A percentile compares a stretch with the other conserved stretches of the same genome.
These are phyloP conservation scores for Tuberolachnus salignus DNA, from an alignment of 2,888 invertebrate species.

Conservation along the genomic window DNA sequence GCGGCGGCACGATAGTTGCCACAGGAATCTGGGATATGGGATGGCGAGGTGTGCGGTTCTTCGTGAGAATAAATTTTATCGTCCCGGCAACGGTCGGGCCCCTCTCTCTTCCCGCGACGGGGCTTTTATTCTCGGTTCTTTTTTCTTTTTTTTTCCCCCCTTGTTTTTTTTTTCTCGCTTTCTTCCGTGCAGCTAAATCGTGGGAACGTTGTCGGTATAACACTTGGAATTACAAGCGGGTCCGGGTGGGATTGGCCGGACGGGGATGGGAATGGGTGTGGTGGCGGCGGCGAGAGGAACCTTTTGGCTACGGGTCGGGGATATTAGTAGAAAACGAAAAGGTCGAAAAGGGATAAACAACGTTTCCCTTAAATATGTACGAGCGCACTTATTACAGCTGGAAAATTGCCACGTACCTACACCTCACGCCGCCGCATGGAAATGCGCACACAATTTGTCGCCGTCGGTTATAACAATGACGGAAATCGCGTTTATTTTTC, in stretches of 20 bases:
- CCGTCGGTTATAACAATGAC: not conserved
- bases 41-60: not conserved
- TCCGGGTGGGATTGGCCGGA: not conserved
- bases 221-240: slow-evolving; percentile 1
- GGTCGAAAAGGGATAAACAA: slow-evolving; percentile 24
- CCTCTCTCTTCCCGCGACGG: not conserved
- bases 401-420: slow-evolving; percentile 22
- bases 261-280: too few species aligned
- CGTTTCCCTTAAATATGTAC: slow-evolving; percentile 23
- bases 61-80: not conserved
- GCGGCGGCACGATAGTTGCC: not conserved
- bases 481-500: too few species aligned
- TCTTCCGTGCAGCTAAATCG: not conserved
- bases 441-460: slow-evolving; percentile 24
- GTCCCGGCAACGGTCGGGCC: not conserved
- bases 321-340: slow-evolving; percentile 27
- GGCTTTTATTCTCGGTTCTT: too few species aligned
- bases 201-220: not conserved
- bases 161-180: too few species aligned
- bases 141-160: not conserved
- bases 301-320: slow-evolving; percentile 27
- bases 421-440: not conserved
- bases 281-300: not conserved
- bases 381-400: slow-evolving; percentile 15
- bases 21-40: not conserved